Conservation (phyloP, 2,797 vertebrate genomes). For the Labeo calbasu region DNA sequence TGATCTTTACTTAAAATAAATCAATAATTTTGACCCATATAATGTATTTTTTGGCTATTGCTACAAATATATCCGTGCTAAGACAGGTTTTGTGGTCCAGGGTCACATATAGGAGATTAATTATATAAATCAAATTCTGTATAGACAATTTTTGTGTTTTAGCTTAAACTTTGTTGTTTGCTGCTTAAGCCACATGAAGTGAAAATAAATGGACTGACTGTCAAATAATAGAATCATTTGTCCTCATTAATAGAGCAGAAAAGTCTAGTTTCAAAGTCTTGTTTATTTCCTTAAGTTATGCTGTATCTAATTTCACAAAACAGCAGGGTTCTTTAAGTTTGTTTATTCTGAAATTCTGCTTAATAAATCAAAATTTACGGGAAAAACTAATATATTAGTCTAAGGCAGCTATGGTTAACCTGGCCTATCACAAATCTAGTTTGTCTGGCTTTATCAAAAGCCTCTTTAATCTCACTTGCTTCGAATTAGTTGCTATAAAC, state of each 20-base stretch:
- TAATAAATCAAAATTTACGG: neutral
- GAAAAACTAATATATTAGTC: neutral
- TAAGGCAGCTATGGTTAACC: neutral
- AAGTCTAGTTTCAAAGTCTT: neutral
- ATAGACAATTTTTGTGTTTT: neutral
- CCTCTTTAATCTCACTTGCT: neutral
- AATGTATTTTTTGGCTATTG: too few species aligned
- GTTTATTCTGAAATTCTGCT: neutral
- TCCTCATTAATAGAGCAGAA: conserved; percentile 10
- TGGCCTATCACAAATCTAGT: neutral
- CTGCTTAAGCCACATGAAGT: neutral
- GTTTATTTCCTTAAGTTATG: conserved; percentile 18
- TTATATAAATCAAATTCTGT: neutral
- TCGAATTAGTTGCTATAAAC: neutral
- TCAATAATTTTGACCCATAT: too few species aligned
- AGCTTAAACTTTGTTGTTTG: neutral
- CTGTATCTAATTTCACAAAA: neutral
- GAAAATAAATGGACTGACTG: neutral
- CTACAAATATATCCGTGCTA: too few species aligned
- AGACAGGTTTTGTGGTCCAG: too few species aligned
- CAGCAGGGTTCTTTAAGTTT: neutral
- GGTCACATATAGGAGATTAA: neutral
- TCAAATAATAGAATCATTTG: neutral
- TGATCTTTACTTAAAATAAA: too few species aligned
- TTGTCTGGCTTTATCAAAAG: conserved; percentile 7